Evolutionary conservation across 1,140 invertebrate species (phyloP).

Genomic region (Armadillidium nasatum): DNA sequence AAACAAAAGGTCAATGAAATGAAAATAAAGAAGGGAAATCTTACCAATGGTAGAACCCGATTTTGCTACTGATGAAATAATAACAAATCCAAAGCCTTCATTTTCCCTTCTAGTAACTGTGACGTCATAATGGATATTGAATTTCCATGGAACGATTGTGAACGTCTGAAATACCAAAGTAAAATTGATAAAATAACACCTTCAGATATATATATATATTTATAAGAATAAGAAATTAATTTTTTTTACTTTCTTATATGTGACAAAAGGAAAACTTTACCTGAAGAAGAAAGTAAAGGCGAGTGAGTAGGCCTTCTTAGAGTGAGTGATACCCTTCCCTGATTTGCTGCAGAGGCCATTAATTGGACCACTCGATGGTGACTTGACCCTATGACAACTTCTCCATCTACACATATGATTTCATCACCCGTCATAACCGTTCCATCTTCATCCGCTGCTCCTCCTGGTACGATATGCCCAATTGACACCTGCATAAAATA

Average conservation of each 20-base stretch:
- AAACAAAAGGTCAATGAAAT: background rate
- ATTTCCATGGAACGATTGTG: conserved; percentile 44
- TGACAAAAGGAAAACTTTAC: background rate
- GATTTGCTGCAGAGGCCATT: conserved; percentile 75
- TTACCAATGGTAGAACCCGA: conserved; percentile 86
- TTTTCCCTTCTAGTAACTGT: conserved; percentile 82
- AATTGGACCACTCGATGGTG: conserved; percentile 85
- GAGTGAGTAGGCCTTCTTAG: conserved; percentile 58
- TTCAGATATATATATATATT: no score
- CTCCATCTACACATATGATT: conserved; percentile 79
- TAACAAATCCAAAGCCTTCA: conserved; percentile 98
- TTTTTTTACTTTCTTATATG: no score
- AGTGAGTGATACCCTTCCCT: conserved; percentile 69
- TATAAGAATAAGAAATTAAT: no score
- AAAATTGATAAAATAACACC: no score
- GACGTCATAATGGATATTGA: conserved; percentile 68
- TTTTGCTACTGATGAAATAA: conserved; percentile 93
- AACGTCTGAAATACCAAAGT: conserved; percentile 39
- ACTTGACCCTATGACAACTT: conserved; percentile 75
- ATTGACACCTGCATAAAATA: conserved; percentile 66
- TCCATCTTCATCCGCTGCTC: conserved; percentile 83
- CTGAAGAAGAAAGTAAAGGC: conserved; percentile 26
- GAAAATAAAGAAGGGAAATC: background rate
- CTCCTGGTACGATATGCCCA: conserved; percentile 88
- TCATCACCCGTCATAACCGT: conserved; percentile 80